A percentile compares a stretch with the other conserved stretches of the same genome.
Conservation (phyloP, 2,797 vertebrate species). For the Hippocampus kuda region DNA sequence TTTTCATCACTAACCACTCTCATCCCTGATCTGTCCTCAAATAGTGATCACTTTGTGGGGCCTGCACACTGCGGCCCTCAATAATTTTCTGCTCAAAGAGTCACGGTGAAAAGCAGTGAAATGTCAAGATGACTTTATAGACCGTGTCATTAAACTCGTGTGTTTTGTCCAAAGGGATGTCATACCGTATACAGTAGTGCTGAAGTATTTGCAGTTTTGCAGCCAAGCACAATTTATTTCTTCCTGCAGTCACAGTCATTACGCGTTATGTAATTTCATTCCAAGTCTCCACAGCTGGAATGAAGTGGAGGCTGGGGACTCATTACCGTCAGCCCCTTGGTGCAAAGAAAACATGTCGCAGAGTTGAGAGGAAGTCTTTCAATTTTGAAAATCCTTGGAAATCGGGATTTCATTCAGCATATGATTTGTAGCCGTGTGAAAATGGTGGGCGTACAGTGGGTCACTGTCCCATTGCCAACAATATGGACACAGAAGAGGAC, state of each 20-base stretch:
- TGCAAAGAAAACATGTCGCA: background rate
- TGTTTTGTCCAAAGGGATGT: background rate
- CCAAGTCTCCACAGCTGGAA: background rate
- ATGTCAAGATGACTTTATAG: background rate
- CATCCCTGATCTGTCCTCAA: background rate
- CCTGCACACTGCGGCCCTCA: background rate
- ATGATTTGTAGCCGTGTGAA: slow-evolving; percentile 42
- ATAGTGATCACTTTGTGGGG: background rate
- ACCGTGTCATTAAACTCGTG: background rate
- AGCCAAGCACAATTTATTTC: slow-evolving; percentile 2
- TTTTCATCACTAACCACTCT: too few relatives aligned
- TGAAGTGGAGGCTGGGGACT: background rate
- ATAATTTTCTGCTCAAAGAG: background rate
- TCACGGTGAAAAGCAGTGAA: background rate
- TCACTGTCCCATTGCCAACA: slow-evolving; percentile 12
- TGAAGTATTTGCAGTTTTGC: slow-evolving; percentile 12
- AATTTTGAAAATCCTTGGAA: background rate
- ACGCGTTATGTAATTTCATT: background rate
- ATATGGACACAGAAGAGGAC: background rate
- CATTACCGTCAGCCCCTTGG: background rate
- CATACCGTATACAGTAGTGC: background rate
- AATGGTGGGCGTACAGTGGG: slow-evolving; percentile 41
- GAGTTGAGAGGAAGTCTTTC: background rate
- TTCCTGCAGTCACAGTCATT: background rate
- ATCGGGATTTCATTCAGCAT: slow-evolving; percentile 2